Conservation (phyloP, 1,140 invertebrate genomes). For the Eriocheir sinensis region DNA sequence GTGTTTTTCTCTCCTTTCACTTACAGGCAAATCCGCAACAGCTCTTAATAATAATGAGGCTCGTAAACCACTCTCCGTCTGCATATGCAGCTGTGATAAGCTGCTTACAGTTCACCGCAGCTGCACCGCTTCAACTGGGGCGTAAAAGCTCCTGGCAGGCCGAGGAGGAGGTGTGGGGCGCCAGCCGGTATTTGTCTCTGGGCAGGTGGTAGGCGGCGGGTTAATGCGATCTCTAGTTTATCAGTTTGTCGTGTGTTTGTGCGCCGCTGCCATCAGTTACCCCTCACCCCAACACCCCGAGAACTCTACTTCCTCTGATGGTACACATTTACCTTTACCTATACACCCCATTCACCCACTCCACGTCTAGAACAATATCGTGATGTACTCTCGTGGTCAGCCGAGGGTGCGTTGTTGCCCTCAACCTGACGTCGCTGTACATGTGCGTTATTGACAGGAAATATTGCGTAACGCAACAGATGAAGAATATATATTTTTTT, state of each 20-base stretch:
- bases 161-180: not conserved
- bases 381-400: too few relatives aligned
- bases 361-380: too few relatives aligned
- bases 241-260: not conserved
- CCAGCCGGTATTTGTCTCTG: not conserved
- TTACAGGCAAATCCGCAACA: conserved; percentile 47
- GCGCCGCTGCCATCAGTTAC: not conserved
- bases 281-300: not conserved
- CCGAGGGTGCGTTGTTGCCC: not conserved
- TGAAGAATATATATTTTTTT: conserved; percentile 16
- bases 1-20: conserved; percentile 54
- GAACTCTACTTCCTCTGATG: not conserved
- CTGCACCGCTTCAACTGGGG: conserved; percentile 53
- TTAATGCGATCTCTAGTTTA: conserved; percentile 39
- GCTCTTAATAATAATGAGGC: conserved; percentile 65
- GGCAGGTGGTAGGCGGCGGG: conserved; percentile 45
- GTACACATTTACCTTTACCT: too few relatives aligned
- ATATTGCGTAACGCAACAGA: not conserved
- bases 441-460: not conserved
- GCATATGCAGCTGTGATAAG: conserved; percentile 59
- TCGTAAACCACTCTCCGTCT: conserved; percentile 48
- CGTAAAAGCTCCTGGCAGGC: conserved; percentile 14
- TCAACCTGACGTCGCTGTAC: not conserved
- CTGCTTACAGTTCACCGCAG: conserved; percentile 65
- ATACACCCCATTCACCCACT: too few relatives aligned